Evolutionary conservation across 2,797 vertebrate genomes (phyloP), one percentile per base, ranked within the genome.

Genomic region (Hydrocynus forskahlii): DNA sequence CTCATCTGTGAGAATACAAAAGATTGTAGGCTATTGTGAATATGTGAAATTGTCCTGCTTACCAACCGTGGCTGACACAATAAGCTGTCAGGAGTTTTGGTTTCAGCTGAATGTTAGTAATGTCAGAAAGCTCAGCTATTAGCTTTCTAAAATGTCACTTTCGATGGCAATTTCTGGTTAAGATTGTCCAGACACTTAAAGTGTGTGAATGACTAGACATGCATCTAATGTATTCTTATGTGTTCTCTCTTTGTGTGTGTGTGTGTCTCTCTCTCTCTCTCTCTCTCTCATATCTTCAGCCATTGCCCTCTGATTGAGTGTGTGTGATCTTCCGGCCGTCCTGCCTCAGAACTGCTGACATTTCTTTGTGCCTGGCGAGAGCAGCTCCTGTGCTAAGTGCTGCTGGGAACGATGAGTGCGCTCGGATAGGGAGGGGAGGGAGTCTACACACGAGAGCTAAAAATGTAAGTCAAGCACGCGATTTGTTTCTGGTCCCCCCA

Each of bases 381-480:
- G 73, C 81, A 84, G 81, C 81, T 78, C 80, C 82, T 78, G 80
- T 86, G 81, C 83, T 67, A 81, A 85, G 84, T 81, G 76, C 75
- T 79, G 38, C 74, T 21, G 69, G 80, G 62, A 82, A 89, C 84
- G 87, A 89, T 85, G 88, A 77, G 77, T 69, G 17, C 74, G 8
- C 84, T 86, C 75, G 76, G 81, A 85, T 89, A 82, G 80, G 43
- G 66, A 81, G 80, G 74, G 80, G 67, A 82, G 80, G 69, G 80
- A 80, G 74, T 82, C 82, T 64, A 80, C 69, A 74, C 63, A 68
- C 75, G 12, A 76, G 68, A 83, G 74, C 79, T 67, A 45, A 80
- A 76, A 79, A 82, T 80, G 85, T 86, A 81, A 86, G 85, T 86
- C 73, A 80, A 70, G 68, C 62, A 59, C 17, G 25, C 13, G 13